phyloP scores from a whole-genome alignment of 2,797 vertebrate species.

The Sebastiscus albofasciatus region DNA sequence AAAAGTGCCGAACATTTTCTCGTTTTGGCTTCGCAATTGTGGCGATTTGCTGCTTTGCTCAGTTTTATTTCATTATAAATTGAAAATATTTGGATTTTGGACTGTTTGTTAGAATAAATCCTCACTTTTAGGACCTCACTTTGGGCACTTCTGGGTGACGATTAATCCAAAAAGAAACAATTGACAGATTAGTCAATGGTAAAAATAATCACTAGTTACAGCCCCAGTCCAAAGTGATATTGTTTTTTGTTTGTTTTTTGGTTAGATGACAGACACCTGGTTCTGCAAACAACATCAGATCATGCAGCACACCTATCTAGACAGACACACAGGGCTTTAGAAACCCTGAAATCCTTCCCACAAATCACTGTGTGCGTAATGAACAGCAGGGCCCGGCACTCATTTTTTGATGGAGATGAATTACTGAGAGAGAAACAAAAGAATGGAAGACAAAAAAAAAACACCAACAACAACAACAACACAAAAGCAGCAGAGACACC shows the following conservation, averaged over 20 bases:
- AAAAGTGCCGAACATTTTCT: not conserved
- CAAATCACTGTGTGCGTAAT: conserved; percentile 33
- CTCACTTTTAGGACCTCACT: not conserved
- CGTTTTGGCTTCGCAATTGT: not conserved
- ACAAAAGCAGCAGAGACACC: conserved; percentile 30
- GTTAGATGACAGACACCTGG: not conserved
- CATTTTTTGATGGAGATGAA: conserved; percentile 51
- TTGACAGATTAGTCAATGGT: not conserved
- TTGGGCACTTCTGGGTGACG: not conserved
- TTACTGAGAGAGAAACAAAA: conserved; percentile 29
- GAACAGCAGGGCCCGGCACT: conserved; percentile 11
- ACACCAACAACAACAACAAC: not conserved
- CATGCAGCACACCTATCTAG: conserved; percentile 13
- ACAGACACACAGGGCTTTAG: conserved; percentile 4
- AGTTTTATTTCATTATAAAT: not conserved
- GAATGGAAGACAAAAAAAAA: not conserved
- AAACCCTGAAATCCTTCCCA: conserved; percentile 44
- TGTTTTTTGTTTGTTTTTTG: not conserved
- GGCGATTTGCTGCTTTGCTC: not conserved
- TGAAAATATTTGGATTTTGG: not conserved
- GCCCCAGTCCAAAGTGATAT: not conserved
- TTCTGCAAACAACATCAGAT: conserved; percentile 6
- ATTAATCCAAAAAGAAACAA: not conserved
- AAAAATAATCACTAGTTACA: not conserved
- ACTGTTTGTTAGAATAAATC: too few relatives aligned